These are phyloP conservation scores for Listronotus oregonensis DNA, from an alignment of 1,140 invertebrate species.

Conservation along the genomic window DNA sequence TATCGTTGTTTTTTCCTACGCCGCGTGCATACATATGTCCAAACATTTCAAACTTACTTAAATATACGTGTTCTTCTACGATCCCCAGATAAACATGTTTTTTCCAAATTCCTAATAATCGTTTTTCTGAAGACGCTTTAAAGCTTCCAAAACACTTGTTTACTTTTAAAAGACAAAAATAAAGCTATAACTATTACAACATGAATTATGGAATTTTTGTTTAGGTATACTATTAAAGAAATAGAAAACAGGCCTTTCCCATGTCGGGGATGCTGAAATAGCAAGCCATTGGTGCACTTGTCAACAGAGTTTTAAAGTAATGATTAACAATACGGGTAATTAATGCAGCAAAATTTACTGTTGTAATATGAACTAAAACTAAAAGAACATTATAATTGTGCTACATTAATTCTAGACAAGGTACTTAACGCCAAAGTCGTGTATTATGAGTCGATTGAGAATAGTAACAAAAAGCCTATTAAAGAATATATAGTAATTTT, in stretches of 20 bases:
- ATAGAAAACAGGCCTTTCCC: slow-evolving; percentile 72
- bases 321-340: slow-evolving; percentile 58
- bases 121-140: too few relatives aligned
- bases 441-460: slow-evolving; percentile 55
- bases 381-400: slow-evolving; percentile 64
- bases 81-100: too few relatives aligned
- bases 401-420: slow-evolving; percentile 59
- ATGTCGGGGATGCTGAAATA: slow-evolving; percentile 75
- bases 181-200: too few relatives aligned
- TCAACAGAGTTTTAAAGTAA: slow-evolving; percentile 63
- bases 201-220: slow-evolving; percentile 47
- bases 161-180: too few relatives aligned
- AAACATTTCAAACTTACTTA: too few relatives aligned
- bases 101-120: too few relatives aligned
- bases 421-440: slow-evolving; percentile 63
- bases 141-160: too few relatives aligned
- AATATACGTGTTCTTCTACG: too few relatives aligned
- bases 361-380: slow-evolving; percentile 70
- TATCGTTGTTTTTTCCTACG: too few relatives aligned
- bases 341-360: slow-evolving; percentile 61
- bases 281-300: slow-evolving; percentile 86
- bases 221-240: slow-evolving; percentile 70
- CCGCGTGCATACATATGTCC: too few relatives aligned
- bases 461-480: slow-evolving; percentile 56
- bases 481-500: slow-evolving; percentile 71